Conservation (phyloP, 2,113 vertebrate genomes). For the Cacatua alba region DNA sequence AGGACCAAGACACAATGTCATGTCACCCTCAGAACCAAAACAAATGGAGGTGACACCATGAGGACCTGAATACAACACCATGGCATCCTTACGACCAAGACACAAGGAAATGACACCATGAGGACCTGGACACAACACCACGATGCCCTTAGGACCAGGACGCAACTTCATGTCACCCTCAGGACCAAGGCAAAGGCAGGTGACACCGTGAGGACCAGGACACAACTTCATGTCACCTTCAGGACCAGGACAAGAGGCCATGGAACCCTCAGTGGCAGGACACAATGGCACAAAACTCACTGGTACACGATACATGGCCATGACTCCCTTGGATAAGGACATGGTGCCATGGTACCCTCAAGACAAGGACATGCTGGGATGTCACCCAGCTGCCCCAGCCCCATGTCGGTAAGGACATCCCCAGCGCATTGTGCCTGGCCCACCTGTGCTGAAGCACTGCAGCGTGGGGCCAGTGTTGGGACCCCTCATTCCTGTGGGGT, state of each 20-base stretch:
- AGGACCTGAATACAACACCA: neutral
- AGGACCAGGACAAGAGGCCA: neutral
- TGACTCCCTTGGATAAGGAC: neutral
- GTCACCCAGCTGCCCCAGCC: neutral
- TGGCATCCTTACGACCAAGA: neutral
- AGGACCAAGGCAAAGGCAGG: neutral
- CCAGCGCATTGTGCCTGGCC: fast-evolving
- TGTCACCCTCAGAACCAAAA: neutral
- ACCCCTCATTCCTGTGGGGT: neutral
- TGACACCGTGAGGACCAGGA: neutral
- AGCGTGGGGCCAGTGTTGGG: fast-evolving
- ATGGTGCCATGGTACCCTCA: fast-evolving
- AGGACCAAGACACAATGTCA: neutral
- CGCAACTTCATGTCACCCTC: too few species aligned
- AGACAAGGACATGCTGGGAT: neutral
- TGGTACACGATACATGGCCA: neutral
- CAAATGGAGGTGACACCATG: neutral
- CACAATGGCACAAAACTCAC: neutral
- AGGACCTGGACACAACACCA: neutral
- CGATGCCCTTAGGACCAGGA: neutral
- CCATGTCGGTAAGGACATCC: neutral
- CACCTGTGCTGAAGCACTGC: neutral
- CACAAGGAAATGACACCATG: neutral
- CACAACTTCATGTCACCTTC: neutral
- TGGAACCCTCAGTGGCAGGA: neutral